A percentile compares a stretch with the other conserved stretches of the same genome.
Conservation (phyloP, 2,113 vertebrate genomes). For the Plecotus auritus region DNA sequence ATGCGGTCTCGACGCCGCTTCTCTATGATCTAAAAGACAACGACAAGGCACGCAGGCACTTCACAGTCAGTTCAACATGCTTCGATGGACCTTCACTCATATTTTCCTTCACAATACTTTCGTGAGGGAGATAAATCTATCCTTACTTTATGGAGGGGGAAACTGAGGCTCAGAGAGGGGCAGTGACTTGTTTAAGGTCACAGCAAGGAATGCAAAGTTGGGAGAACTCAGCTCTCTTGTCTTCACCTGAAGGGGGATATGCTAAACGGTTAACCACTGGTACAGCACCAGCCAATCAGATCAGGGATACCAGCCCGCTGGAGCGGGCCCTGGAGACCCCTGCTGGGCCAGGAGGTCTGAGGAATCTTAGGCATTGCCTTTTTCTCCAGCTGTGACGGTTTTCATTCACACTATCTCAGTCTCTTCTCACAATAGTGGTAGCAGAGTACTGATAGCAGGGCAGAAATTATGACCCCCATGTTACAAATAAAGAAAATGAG, state of each 20-base stretch:
- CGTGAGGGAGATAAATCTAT: not conserved
- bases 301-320: not conserved
- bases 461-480: not conserved
- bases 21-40: constrained; percentile 89
- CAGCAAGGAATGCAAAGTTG: not conserved
- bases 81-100: not conserved
- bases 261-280: not conserved
- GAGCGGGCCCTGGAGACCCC: not conserved
- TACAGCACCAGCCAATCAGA: not conserved
- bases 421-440: not conserved
- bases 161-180: not conserved
- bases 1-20: constrained; percentile 94
- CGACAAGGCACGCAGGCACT: not conserved
- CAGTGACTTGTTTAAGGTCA: not conserved
- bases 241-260: not conserved
- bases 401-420: not conserved
- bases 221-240: not conserved
- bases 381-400: not conserved
- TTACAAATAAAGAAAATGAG: not conserved
- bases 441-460: not conserved
- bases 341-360: not conserved
- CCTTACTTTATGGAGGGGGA: not conserved
- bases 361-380: not conserved
- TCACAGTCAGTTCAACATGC: not conserved
- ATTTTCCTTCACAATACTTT: not conserved